Conservation (phyloP, 2,797 vertebrate species). For the Pogonophryne albipinna region DNA sequence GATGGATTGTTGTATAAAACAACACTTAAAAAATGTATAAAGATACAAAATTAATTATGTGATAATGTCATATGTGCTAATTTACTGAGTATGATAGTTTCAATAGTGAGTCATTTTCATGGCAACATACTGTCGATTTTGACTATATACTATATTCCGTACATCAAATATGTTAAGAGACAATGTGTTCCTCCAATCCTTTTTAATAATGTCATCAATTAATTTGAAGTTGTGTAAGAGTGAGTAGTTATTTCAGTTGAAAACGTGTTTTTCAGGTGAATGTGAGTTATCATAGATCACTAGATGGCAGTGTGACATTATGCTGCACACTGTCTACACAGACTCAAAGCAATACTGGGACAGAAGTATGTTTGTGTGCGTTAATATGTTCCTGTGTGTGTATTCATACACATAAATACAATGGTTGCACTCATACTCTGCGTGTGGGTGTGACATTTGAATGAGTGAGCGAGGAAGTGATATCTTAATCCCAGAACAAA, state of each 20-base stretch:
- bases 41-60: background rate
- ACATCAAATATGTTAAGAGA: too few relatives aligned
- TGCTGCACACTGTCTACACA: background rate
- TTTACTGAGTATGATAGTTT: background rate
- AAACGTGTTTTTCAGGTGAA: background rate
- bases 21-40: background rate
- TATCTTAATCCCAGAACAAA: constrained; percentile 77
- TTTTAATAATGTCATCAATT: background rate
- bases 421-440: constrained; percentile 1
- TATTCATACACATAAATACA: constrained; percentile 5
- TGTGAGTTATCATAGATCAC: constrained; percentile 35
- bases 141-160: too few relatives aligned
- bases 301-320: constrained; percentile 74
- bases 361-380: background rate
- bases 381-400: background rate
- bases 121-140: background rate
- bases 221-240: background rate
- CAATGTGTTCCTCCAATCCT: background rate
- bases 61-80: too few relatives aligned
- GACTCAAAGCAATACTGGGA: background rate
- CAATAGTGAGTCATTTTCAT: background rate
- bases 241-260: background rate
- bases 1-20: background rate
- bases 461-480: constrained; percentile 46
- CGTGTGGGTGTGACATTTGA: constrained; percentile 56